These are phyloP conservation scores for Harpalus rubripes DNA, from an alignment of 2,888 invertebrate species.

Conservation along the genomic window DNA sequence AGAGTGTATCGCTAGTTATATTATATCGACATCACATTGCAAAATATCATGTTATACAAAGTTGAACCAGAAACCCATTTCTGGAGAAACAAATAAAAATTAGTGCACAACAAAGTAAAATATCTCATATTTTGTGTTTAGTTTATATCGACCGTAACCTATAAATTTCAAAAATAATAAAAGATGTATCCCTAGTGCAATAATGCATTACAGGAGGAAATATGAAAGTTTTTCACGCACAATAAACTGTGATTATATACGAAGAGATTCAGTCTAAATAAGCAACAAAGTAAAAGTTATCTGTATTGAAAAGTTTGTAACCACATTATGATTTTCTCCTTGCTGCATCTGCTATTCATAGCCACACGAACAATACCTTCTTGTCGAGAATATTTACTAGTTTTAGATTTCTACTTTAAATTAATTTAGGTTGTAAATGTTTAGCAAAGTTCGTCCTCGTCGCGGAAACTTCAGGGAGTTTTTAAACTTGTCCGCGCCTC, in stretches of 20 bases:
- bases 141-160: no score
- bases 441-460: slow-evolving; percentile 37
- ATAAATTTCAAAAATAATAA: no score
- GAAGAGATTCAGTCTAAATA: background rate
- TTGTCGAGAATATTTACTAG: slow-evolving; percentile 52
- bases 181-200: no score
- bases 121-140: no score
- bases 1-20: no score
- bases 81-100: no score
- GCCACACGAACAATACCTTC: slow-evolving; percentile 14
- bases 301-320: slow-evolving; percentile 39
- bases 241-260: background rate
- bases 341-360: slow-evolving; percentile 38
- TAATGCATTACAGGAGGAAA: background rate
- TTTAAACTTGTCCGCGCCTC: slow-evolving; percentile 25
- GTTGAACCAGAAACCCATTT: no score
- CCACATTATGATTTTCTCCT: slow-evolving; percentile 22
- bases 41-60: no score
- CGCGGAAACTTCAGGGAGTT: background rate
- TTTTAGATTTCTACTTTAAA: slow-evolving; percentile 55
- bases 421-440: slow-evolving; percentile 62
- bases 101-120: no score
- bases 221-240: background rate
- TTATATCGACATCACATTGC: no score
- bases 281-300: slow-evolving; percentile 32